Conservation (phyloP, 2,113 vertebrate species). For the Labeo rohita region DNA sequence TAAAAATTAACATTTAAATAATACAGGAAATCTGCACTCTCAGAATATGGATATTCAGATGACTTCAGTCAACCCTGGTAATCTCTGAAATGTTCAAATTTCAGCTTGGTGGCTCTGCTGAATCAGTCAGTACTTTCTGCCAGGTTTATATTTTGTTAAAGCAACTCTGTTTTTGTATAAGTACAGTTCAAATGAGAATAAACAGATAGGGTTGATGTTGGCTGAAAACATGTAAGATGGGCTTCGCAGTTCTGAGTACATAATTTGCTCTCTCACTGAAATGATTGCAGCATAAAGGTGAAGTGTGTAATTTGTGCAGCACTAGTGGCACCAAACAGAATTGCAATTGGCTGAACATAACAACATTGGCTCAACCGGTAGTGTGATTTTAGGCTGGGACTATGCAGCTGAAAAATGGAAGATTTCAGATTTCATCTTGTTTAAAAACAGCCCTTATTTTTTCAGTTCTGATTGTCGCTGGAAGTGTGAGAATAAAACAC, state of each 20-base stretch:
- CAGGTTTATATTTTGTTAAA: not conserved
- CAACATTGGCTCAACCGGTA: not conserved
- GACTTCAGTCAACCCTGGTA: not conserved
- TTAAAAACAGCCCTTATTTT: not conserved
- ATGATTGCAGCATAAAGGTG: slow-evolving; percentile 40
- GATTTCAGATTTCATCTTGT: not conserved
- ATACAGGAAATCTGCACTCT: not conserved
- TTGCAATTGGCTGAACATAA: slow-evolving; percentile 21
- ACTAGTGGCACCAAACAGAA: not conserved
- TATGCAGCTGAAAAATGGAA: not conserved
- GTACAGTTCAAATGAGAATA: slow-evolving; percentile 8
- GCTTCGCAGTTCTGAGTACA: slow-evolving; percentile 26
- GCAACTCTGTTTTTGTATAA: not conserved
- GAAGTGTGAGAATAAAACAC: not conserved
- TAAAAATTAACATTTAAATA: not conserved
- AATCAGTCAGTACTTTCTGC: slow-evolving; percentile 4
- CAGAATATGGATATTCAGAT: not conserved
- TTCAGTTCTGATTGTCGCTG: not conserved
- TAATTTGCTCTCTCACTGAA: slow-evolving; percentile 39
- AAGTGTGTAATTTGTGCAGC: not conserved
- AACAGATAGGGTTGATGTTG: slow-evolving; percentile 29
- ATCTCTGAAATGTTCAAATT: not conserved
- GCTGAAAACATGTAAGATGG: slow-evolving; percentile 23
- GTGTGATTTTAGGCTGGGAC: not conserved
- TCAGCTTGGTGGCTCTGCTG: not conserved